Percentiles rank a stretch among this genome's conserved stretches.
These are phyloP conservation scores for Torymus tubicola DNA, from an alignment of 2,888 invertebrate genomes.

Conservation along the genomic window DNA sequence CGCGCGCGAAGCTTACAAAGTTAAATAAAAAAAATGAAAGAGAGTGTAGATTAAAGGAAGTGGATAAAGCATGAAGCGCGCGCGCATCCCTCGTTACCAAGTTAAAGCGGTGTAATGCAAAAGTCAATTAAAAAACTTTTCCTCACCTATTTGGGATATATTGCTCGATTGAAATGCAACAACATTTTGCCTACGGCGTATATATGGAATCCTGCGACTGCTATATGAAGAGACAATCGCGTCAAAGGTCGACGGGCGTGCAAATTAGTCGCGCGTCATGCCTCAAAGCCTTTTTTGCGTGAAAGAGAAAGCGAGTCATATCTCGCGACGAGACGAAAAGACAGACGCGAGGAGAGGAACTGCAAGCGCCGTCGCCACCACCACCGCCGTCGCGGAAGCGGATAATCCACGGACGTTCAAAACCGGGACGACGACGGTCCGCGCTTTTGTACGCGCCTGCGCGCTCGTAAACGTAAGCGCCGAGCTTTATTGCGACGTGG, in stretches of 20 bases:
- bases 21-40: too few relatives aligned
- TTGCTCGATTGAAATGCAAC: too few relatives aligned
- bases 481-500: conserved; percentile 28
- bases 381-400: conserved; percentile 58
- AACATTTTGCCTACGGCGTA: too few relatives aligned
- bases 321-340: background rate
- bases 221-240: background rate
- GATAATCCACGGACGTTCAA: conserved; percentile 62
- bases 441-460: conserved; percentile 17
- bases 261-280: conserved; percentile 19
- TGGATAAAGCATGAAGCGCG: too few relatives aligned
- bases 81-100: background rate
- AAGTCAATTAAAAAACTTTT: conserved; percentile 7
- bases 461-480: background rate
- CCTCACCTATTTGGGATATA: background rate
- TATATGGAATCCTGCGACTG: too few relatives aligned
- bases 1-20: too few relatives aligned
- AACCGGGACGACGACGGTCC: conserved; percentile 20
- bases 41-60: too few relatives aligned
- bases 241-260: background rate
- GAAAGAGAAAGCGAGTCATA: background rate
- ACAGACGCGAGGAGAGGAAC: background rate
- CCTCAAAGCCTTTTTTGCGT: background rate
- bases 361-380: conserved; percentile 3
- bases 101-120: background rate